These are phyloP conservation scores for Serilophus lunatus DNA, from an alignment of 2,113 vertebrate species.

Conservation along the genomic window DNA sequence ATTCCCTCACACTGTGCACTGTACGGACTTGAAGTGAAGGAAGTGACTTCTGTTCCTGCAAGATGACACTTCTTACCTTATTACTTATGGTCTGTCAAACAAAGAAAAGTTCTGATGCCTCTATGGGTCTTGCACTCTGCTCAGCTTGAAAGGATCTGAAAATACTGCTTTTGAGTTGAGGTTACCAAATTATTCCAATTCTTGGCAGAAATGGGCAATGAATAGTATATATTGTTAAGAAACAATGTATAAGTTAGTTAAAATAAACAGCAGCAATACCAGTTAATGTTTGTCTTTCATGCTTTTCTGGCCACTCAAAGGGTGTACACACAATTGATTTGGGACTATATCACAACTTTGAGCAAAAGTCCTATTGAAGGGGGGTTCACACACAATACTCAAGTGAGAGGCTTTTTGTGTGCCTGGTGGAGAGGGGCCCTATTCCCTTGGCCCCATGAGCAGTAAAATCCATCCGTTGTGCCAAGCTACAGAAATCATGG, in stretches of 20 bases:
- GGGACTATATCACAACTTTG: background rate
- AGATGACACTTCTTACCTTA: background rate
- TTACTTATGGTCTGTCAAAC: background rate
- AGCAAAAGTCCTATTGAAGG: background rate
- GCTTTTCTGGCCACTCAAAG: background rate
- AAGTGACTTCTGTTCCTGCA: background rate
- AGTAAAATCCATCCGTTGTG: background rate
- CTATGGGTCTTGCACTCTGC: background rate
- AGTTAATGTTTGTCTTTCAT: background rate
- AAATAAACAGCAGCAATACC: background rate
- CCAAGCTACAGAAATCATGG: background rate
- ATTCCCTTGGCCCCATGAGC: accelerated
- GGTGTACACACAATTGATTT: background rate
- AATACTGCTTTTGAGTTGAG: background rate
- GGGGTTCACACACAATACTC: background rate
- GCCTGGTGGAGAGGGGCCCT: background rate
- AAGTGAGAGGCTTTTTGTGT: background rate
- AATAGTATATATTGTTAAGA: background rate
- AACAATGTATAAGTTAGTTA: background rate
- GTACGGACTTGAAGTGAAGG: background rate
- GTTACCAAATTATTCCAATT: background rate
- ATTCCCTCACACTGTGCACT: background rate
- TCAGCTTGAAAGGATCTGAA: background rate
- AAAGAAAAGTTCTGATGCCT: background rate
- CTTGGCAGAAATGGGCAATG: accelerated